These are phyloP conservation scores for Planiliza haematocheilus DNA, from an alignment of 2,113 vertebrate genomes.

Conservation along the genomic window DNA sequence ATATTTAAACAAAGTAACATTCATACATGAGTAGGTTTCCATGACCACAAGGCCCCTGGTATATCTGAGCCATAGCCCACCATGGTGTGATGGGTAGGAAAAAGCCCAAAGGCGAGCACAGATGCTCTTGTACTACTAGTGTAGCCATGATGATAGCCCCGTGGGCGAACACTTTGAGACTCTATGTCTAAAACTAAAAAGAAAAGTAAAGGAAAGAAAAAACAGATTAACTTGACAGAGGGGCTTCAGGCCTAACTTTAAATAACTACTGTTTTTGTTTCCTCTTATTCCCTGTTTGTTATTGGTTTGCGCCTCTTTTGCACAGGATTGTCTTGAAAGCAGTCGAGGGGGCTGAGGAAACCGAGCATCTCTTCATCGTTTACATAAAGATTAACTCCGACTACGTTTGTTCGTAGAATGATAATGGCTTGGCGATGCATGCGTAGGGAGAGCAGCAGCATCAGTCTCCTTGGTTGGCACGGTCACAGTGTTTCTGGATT, in stretches of 20 bases:
- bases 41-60: constrained; percentile 75
- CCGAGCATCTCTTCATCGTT: constrained; percentile 37
- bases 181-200: constrained; percentile 41
- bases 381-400: constrained; percentile 59
- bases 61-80: constrained; percentile 68
- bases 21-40: constrained; percentile 81
- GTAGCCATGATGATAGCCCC: constrained; percentile 55
- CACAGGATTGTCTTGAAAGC: constrained; percentile 6
- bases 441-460: constrained; percentile 23
- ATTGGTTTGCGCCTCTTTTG: constrained; percentile 37
- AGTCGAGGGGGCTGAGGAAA: constrained; percentile 29
- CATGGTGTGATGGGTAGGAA: constrained; percentile 71
- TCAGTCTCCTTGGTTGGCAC: constrained; percentile 35
- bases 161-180: constrained; percentile 56
- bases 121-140: constrained; percentile 75
- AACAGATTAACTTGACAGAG: constrained; percentile 72
- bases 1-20: constrained; percentile 80
- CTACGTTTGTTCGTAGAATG: constrained; percentile 59
- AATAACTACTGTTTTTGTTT: constrained; percentile 70
- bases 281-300: constrained; percentile 43
- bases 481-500: constrained; percentile 47
- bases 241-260: constrained; percentile 66
- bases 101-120: constrained; percentile 69
- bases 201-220: not conserved
- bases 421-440: constrained; percentile 60